phyloP scores from a whole-genome alignment of 2,797 vertebrate species.

The Sebastes steindachneri region DNA sequence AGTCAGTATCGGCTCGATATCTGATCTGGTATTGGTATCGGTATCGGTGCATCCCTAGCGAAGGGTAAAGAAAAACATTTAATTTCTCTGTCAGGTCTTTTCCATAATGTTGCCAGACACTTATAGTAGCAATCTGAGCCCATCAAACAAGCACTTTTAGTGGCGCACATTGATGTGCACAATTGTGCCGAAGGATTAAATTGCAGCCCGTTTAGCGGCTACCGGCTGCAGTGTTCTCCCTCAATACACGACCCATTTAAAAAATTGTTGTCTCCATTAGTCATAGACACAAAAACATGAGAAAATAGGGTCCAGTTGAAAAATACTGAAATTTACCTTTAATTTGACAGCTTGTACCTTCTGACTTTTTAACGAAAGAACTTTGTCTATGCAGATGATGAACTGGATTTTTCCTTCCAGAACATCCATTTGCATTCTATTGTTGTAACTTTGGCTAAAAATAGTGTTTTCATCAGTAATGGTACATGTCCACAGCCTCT shows the following conservation, averaged over 20 bases:
- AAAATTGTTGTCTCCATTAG: not conserved
- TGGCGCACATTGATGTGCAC: not conserved
- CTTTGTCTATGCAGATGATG: not conserved
- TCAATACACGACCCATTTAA: not conserved
- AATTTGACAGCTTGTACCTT: not conserved
- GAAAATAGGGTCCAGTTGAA: not conserved
- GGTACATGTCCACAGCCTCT: no score
- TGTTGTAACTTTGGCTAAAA: not conserved
- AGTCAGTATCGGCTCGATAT: no score
- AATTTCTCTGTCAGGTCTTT: not conserved
- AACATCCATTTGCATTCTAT: not conserved
- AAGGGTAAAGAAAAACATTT: no score
- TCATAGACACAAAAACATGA: not conserved
- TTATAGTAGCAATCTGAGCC: not conserved
- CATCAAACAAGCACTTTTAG: not conserved
- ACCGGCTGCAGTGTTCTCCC: not conserved
- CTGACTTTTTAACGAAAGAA: not conserved
- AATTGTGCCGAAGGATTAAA: no score
- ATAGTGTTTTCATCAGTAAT: not conserved
- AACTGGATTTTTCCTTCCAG: not conserved
- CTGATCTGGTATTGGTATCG: no score
- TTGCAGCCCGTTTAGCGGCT: not conserved
- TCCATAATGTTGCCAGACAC: no score
- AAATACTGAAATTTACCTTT: no score
- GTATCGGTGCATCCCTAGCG: no score